Evolutionary conservation across 2,113 vertebrate genomes (phyloP), one percentile per base, ranked within the genome.

Genomic region (Microcebus tavaratra): DNA sequence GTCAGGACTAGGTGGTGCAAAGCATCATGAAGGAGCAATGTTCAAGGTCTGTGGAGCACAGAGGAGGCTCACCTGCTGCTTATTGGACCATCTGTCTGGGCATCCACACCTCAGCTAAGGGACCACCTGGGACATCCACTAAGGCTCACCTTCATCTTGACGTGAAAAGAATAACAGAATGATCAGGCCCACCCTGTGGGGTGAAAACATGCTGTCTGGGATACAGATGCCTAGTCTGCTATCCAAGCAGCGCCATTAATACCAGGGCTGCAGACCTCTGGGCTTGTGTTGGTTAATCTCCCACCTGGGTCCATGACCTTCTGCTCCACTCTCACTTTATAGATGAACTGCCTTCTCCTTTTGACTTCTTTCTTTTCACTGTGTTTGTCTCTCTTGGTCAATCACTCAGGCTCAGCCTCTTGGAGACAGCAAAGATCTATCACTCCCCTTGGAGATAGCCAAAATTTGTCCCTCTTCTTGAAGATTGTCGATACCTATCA

Each of bases 61-160:
- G 29, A 59, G 55, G 8, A 94, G 34, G 17, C n/a, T 70, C n/a
- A 8, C 7, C 15, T 59, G 36, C 13, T 68, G 39, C 7, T 42
- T 68, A 73, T 13, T 39, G 11, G 23, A 67, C 48, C 75, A 0
- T 13, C 9, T 1, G 4, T 31, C 12, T 53, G 14, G 21, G 14
- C 6, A 81, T 15, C 53, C 27, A 36, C 0, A n/a, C 2, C 4
- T 75, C 39, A 31, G 20, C 23, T 36, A 91, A 36, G 45, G 23
- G 25, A 29, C 27, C 8, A 80, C 8, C 6, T 72, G 8, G 53
- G 27, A 1, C 14, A 53, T 50, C 34, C 14, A 86, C 61, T 31
- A 48, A 89, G 42, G 48, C 34, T 82, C 31, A 75, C 1, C 6
- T 39, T 95, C n/a, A 87, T 61, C 84, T 79, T 94, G 70, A 57